Evolutionary conservation across 2,113 vertebrate genomes (phyloP), one percentile per base, ranked within the genome.

Genomic region (Jaculus jaculus): DNA sequence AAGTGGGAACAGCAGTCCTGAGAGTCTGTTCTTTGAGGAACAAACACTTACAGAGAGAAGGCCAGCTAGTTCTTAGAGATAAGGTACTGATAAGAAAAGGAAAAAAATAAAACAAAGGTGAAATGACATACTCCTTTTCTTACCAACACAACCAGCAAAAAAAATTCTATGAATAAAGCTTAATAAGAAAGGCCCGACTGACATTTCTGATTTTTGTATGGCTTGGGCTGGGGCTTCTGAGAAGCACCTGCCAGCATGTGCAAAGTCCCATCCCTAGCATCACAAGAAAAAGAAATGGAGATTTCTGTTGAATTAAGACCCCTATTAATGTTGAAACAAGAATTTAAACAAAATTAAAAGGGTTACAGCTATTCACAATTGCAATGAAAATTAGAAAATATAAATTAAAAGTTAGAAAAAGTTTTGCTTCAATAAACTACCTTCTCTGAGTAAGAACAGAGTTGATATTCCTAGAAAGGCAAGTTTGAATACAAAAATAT

Each of bases 321-420:
- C 13, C 21, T 23, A 26, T 77, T 82, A 17, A 73, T 28, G n/a
- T n/a, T n/a, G 7, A 88, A 87, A 63, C 16, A 85, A 5, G 24
- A 90, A 85, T 20, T 84, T 58, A 66, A 85, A 75, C 18, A 92
- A 86, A 72, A 47, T 34, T 54, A 54, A 54, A 54, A 54, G 91
- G 9, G 84, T 12, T 17, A 75, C 3, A 69, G 17, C 12, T 30
- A 82, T 32, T 84, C 21, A 75, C 73, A 92, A 66, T 8, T 63
- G 28, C 37, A 89, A 60, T 66, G 17, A 92, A 90, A 75, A 60
- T 34, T n/a, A 84, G 30, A 81, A 94, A 91, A 81, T 37, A 8
- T 65, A 65, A 63, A 63, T 7, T 23, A 63, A 20, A 63, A 63
- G 23, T 63, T 63, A 23, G 73, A 42, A 73, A 81, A 75, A 30